These are phyloP conservation scores for Sesamia nonagrioides DNA, from an alignment of 1,140 invertebrate species.

Conservation along the genomic window DNA sequence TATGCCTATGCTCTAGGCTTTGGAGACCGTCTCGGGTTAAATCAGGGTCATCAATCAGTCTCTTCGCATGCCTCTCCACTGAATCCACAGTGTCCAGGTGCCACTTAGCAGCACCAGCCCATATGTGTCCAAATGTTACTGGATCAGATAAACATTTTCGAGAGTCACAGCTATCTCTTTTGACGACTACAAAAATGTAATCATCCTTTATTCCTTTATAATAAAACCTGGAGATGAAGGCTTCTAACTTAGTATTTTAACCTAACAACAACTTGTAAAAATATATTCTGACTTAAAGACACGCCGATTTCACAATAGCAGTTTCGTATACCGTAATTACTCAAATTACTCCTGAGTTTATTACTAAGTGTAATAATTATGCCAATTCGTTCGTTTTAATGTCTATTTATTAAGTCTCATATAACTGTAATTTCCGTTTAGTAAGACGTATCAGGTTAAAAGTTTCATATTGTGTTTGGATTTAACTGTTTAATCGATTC, in stretches of 20 bases:
- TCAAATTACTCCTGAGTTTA: constrained; percentile 22
- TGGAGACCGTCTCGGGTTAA: too few species aligned
- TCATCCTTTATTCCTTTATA: too few species aligned
- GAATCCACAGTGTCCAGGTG: too few species aligned
- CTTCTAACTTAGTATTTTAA: neutral
- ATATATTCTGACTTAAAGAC: constrained; percentile 2
- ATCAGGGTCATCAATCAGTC: too few species aligned
- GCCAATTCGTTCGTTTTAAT: constrained; percentile 18
- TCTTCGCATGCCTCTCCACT: too few species aligned
- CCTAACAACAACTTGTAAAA: neutral
- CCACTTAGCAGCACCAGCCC: too few species aligned
- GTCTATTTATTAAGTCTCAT: constrained; percentile 26
- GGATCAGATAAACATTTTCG: too few species aligned
- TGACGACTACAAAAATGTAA: too few species aligned
- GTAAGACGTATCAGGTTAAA: constrained; percentile 27
- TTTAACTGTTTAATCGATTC: constrained; percentile 19
- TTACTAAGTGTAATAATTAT: constrained; percentile 31
- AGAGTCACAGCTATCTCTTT: too few species aligned
- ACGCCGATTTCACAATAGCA: constrained; percentile 20
- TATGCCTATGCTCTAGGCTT: too few species aligned
- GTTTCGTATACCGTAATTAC: constrained; percentile 26
- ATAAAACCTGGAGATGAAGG: too few species aligned
- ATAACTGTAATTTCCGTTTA: constrained; percentile 31
- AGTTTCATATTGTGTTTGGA: constrained; percentile 16
- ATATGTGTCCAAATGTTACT: too few species aligned